A percentile compares a stretch with the other conserved stretches of the same genome.
These are phyloP conservation scores for Lepeophtheirus salmonis DNA, from an alignment of 1,140 invertebrate genomes.

Conservation along the genomic window DNA sequence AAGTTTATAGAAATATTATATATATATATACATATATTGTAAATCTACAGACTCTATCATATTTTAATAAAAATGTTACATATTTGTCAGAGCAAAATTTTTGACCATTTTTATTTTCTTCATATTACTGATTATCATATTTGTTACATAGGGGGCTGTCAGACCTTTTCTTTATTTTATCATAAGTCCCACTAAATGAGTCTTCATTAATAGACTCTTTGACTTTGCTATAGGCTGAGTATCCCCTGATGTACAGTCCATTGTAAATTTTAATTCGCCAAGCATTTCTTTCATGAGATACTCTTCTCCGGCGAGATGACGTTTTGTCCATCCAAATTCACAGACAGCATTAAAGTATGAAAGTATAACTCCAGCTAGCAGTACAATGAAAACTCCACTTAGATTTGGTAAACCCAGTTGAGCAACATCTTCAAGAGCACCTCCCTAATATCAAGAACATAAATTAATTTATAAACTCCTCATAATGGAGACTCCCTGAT, in stretches of 20 bases:
- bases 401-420: constrained; percentile 51
- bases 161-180: background rate
- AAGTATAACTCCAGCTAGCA: constrained; percentile 31
- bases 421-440: constrained; percentile 16
- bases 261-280: background rate
- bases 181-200: background rate
- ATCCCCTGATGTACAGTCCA: background rate
- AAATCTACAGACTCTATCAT: no score
- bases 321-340: constrained; percentile 63
- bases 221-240: background rate
- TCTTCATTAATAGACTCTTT: background rate
- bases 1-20: no score
- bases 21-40: no score
- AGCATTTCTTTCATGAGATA: constrained; percentile 18
- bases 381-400: constrained; percentile 66
- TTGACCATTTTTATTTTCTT: no score
- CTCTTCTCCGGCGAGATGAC: constrained; percentile 51
- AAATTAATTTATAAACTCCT: no score
- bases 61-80: no score
- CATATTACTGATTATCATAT: no score
- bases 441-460: no score
- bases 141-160: background rate
- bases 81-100: no score
- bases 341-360: constrained; percentile 29
- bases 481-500: no score